Evolutionary conservation across 2,113 vertebrate species (phyloP).

Genomic region (Bubo blakistoni): DNA sequence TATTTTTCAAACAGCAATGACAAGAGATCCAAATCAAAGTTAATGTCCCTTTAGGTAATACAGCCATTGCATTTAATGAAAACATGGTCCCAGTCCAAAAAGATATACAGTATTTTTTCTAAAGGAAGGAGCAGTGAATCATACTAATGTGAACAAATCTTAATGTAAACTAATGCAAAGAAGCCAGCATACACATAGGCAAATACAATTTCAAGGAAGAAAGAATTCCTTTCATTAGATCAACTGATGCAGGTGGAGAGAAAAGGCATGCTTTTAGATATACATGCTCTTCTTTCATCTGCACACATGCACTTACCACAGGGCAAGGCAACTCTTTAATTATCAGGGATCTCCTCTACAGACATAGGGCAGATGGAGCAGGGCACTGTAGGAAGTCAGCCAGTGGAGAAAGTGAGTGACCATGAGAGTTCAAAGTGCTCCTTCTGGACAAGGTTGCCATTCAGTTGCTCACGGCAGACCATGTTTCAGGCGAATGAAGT

Average conservation of each 20-base stretch:
- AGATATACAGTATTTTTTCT: background rate
- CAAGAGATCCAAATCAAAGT: background rate
- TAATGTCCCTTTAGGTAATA: background rate
- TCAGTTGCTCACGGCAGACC: background rate
- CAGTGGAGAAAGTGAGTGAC: background rate
- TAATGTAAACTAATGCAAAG: background rate
- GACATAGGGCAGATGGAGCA: background rate
- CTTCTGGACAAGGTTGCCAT: background rate
- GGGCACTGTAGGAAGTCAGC: background rate
- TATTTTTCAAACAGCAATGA: background rate
- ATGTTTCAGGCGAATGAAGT: background rate
- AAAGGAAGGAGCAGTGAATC: background rate
- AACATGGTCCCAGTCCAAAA: background rate
- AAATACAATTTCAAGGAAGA: background rate
- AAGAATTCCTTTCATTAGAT: background rate
- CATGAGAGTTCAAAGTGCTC: background rate
- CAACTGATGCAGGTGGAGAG: background rate
- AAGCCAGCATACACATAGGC: background rate
- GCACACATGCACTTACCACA: too few relatives aligned
- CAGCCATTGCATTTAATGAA: background rate
- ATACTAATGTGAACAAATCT: background rate
- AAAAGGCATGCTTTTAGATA: background rate
- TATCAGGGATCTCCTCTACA: background rate
- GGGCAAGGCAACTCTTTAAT: background rate
- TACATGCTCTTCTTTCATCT: background rate